Conservation (phyloP, 2,797 vertebrate species). For the Pseudochirops cupreus region DNA sequence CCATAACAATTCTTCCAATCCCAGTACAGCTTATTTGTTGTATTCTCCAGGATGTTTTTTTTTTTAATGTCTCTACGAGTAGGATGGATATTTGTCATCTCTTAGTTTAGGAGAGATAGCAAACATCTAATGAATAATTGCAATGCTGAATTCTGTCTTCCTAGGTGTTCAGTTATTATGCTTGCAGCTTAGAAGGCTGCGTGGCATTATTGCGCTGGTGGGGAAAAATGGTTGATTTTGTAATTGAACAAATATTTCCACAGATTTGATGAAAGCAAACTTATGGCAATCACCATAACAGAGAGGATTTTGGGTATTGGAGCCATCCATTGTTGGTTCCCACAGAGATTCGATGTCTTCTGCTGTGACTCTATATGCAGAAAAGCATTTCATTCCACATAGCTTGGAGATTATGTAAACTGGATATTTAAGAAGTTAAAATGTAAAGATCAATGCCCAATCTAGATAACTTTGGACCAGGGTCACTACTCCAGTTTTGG, state of each 20-base stretch:
- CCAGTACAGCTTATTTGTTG: neutral
- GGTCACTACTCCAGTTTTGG: neutral
- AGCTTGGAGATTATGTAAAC: neutral
- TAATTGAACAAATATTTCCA: neutral
- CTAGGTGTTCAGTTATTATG: neutral
- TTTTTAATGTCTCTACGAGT: neutral
- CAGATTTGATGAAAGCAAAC: neutral
- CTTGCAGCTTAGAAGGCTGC: neutral
- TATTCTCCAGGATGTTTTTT: neutral
- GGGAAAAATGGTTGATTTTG: neutral
- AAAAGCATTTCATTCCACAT: neutral
- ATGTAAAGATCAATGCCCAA: neutral
- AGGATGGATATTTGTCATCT: neutral
- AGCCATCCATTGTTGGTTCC: neutral
- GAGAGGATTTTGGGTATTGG: neutral
- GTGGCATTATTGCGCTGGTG: neutral
- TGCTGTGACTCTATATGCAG: neutral
- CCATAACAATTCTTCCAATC: neutral
- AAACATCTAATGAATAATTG: neutral
- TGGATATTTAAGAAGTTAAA: neutral
- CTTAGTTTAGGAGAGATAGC: neutral
- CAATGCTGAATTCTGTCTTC: neutral
- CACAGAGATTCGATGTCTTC: neutral
- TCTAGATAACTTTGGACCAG: neutral
- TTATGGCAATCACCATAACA: neutral